Evolutionary conservation across 2,113 vertebrate species (phyloP).

Genomic region (Saccopteryx leptura): DNA sequence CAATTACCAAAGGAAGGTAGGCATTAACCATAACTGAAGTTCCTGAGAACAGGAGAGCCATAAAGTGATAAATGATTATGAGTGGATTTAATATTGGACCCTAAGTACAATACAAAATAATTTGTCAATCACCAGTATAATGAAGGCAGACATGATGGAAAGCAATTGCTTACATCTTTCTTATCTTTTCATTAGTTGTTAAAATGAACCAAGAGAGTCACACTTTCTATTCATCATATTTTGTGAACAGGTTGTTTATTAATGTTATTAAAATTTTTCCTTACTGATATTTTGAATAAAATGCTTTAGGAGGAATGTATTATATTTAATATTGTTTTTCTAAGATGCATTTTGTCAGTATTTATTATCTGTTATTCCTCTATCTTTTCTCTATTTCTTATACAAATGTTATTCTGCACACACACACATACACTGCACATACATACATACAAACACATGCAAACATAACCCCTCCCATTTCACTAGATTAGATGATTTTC

Average conservation of each 20-base stretch:
- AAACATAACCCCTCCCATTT: neutral
- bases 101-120: constrained; percentile 49
- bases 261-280: constrained; percentile 22
- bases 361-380: neutral
- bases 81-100: constrained; percentile 43
- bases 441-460: neutral
- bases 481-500: neutral
- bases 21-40: constrained; percentile 31
- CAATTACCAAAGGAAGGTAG: neutral
- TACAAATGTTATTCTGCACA: neutral
- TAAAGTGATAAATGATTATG: constrained; percentile 44
- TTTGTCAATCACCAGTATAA: neutral
- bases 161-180: neutral
- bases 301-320: neutral
- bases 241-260: constrained; percentile 32
- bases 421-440: too few species aligned
- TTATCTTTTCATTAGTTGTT: constrained; percentile 46
- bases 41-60: neutral
- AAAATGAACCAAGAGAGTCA: constrained; percentile 33
- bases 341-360: neutral
- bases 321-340: constrained; percentile 17
- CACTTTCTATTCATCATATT: constrained; percentile 8
- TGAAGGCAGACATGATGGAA: neutral
- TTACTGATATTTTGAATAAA: constrained; percentile 54
- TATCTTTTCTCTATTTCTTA: neutral